Evolutionary conservation across 1,140 invertebrate genomes (phyloP).

Genomic region (Cotesia glomerata): DNA sequence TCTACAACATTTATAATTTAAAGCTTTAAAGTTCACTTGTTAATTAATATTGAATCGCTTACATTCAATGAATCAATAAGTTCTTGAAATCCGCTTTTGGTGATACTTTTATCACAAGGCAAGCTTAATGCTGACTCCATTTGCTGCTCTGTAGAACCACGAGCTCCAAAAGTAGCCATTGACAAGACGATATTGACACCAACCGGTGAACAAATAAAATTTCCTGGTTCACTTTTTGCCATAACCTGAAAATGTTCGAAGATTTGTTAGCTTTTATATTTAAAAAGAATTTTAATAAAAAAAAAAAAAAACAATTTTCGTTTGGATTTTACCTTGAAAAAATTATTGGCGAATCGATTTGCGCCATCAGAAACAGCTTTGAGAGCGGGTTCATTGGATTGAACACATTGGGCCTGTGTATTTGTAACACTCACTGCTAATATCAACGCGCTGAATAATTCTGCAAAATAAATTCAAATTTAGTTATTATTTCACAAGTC

Average conservation of each 20-base stretch:
- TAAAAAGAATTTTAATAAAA: too few relatives aligned
- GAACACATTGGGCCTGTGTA: too few relatives aligned
- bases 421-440: too few relatives aligned
- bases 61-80: conserved; percentile 21
- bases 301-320: too few relatives aligned
- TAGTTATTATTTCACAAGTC: too few relatives aligned
- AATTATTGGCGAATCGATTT: neutral
- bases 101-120: neutral
- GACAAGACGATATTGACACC: neutral
- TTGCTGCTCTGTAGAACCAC: neutral
- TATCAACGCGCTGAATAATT: too few relatives aligned
- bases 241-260: neutral
- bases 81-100: neutral
- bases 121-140: neutral
- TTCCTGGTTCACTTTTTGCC: neutral
- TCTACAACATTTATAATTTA: conserved; percentile 28
- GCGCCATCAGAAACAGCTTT: neutral
- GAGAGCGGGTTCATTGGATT: neutral
- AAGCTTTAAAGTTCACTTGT: neutral
- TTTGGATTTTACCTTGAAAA: neutral
- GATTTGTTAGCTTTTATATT: neutral
- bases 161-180: conserved; percentile 6
- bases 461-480: too few relatives aligned
- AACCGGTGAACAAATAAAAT: conserved; percentile 6
- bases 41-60: neutral